Base-by-base conservation (phyloP, 1,140 invertebrate species). In the Sweltsa coloradensis region DNA sequence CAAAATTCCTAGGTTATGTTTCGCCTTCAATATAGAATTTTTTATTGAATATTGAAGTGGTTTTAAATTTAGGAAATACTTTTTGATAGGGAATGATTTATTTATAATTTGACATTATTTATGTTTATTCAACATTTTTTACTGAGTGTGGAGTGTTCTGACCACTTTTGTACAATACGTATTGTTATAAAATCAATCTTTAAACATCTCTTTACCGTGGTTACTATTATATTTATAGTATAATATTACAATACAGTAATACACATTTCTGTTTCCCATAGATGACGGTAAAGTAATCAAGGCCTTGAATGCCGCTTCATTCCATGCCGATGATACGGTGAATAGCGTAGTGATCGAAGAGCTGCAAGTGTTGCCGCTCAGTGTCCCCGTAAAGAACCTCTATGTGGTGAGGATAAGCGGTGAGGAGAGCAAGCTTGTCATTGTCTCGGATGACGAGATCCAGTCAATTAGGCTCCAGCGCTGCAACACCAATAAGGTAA, bases 241-340 rank as follows among this genome's bases (percentile, higher is more conserved):
- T n/a, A n/a, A n/a, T 47, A 50, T 29, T 47, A 47, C 57, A 62
- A 64, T 36, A 45, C 46, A 55, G 39, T 2, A 5, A n/a, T 44
- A 31, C 34, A 5, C 55, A 47, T 65, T 68, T n/a, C n/a, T n/a
- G n/a, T n/a, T n/a, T n/a, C n/a, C n/a, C 65, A 52, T 68, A 79
- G 86, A 93, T 68, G 85, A 96, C 66, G 93, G 92, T 9, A 79
- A 83, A 62, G 80, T 97, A 29, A 74, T 96, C 49, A 97, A 95
- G 66, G 81, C 85, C n/a, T 78, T 95, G 13, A 96, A 93, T 64
- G 77, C 84, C 16, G 74, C 77, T 23, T 68, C 76, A 47, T 73
- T 67, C 23, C 71, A 75, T 54, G 55, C 69, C 48, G 65, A 66
- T 45, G 69, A 68, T 45, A 51, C 69, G 19, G 72, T 75, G 5